Percentiles rank a stretch among this genome's conserved stretches.
These are phyloP conservation scores for Puntigrus tetrazona DNA, from an alignment of 2,113 vertebrate genomes.

Conservation along the genomic window DNA sequence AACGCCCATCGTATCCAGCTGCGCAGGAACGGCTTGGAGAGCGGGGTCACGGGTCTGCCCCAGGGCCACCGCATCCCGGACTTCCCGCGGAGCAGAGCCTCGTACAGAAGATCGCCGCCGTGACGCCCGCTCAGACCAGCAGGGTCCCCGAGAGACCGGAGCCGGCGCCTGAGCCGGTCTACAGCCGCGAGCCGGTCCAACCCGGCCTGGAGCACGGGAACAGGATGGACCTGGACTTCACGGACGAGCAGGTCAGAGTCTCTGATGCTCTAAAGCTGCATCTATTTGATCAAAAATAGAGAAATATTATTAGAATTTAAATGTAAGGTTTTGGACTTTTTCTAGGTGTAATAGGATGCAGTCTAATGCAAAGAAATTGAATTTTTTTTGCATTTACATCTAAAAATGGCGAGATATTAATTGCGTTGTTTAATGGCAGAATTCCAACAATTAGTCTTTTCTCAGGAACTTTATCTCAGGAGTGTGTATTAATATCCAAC, in stretches of 20 bases:
- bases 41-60: conserved; percentile 38
- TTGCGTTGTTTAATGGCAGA: too few species aligned
- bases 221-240: conserved; percentile 52
- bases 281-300: background rate
- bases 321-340: too few species aligned
- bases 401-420: too few species aligned
- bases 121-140: conserved; percentile 38
- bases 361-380: too few species aligned
- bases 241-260: conserved; percentile 46
- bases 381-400: too few species aligned
- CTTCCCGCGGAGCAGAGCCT: conserved; percentile 59
- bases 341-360: too few species aligned
- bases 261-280: background rate
- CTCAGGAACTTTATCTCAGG: too few species aligned
- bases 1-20: conserved; percentile 75
- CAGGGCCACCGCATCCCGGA: conserved; percentile 69
- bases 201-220: conserved; percentile 24
- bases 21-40: conserved; percentile 57
- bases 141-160: background rate
- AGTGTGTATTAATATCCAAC: too few species aligned
- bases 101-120: conserved; percentile 64
- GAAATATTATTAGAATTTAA: background rate
- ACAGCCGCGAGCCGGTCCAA: conserved; percentile 24
- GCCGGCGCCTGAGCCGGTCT: conserved; percentile 5
- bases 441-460: too few species aligned